Evolutionary conservation across 1,140 invertebrate species (phyloP).

Genomic region (Aricia agestis): DNA sequence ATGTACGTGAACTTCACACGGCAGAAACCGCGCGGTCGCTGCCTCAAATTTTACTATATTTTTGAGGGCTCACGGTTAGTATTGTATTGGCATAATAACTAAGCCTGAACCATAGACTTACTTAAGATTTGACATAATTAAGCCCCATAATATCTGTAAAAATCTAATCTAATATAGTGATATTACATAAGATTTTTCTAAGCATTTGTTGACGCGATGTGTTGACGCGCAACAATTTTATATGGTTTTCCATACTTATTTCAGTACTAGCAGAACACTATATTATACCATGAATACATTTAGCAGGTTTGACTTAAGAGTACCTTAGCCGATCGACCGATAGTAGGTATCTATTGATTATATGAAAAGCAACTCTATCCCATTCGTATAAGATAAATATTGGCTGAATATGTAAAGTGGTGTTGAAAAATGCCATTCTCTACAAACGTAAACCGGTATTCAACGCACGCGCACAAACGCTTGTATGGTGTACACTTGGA

Average conservation of each 20-base stretch:
- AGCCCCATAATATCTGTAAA: no score
- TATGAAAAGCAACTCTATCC: background rate
- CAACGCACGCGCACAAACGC: slow-evolving; percentile 54
- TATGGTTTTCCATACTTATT: background rate
- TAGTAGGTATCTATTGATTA: background rate
- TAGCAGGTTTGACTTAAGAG: slow-evolving; percentile 4
- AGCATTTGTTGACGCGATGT: no score
- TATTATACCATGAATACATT: background rate
- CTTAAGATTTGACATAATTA: no score
- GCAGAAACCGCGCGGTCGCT: no score
- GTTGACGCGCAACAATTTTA: background rate
- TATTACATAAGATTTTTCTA: no score
- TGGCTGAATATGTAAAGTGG: slow-evolving; percentile 18
- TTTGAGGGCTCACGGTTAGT: no score
- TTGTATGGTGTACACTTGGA: slow-evolving; percentile 53
- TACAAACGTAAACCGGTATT: slow-evolving; percentile 52
- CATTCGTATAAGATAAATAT: background rate
- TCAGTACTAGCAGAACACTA: background rate
- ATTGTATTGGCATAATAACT: no score
- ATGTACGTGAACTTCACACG: no score
- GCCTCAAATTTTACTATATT: no score
- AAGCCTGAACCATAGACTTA: no score
- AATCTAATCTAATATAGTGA: no score
- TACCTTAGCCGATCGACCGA: background rate
- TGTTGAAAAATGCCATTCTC: slow-evolving; percentile 30